Base-by-base conservation (phyloP, 2,888 invertebrate species). In the Rotaria sp. region DNA sequence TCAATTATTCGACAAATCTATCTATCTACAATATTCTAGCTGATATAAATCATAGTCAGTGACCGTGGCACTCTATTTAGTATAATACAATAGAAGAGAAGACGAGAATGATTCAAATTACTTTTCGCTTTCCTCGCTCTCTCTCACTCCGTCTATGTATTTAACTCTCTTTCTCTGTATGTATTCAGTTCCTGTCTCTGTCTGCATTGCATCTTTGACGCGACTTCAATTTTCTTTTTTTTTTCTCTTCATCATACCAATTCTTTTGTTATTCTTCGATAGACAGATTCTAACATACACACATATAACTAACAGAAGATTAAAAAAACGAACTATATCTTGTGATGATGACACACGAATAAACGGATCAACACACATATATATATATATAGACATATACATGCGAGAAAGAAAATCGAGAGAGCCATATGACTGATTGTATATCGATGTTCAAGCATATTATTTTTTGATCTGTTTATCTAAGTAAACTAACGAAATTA, bases 341-440 rank as follows among this genome's bases (percentile, higher is more conserved):
- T 67, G 67, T 35, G 35, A 38, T 67, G 67, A 67, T 67, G 67
- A 67, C 67, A 67, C 67, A 8, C 67, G 67, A 5, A 67, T 67
- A 30, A 67, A 38, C 35, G 67, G 67, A 67, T 67, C 67, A 67
- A 35, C 67, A 67, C 35, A 67, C 4, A 67, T 21, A 67, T 35
- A 67, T 7, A 67, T 18, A n/a, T 7, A 35, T 35, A 67, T 21
- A 67, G 2, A 67, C 7, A n/a, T 67, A 67, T 67, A 67, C 18
- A 67, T 30, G 15, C 67, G n/a, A 80, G 80, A 41, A 80, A 80
- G 80, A 80, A 80, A 80, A 18, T 80, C 24, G 80, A 80, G 80
- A 80, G 45, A 45, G 45, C 45, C 80, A 80, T 45, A 67, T 67
- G 67, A 67, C 67, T 67, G 67, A 67, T 67, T 67, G 21, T 35